Evolutionary conservation across 2,113 vertebrate species (phyloP), one percentile per base, ranked within the genome.

Genomic region (Heloderma charlesbogerti): DNA sequence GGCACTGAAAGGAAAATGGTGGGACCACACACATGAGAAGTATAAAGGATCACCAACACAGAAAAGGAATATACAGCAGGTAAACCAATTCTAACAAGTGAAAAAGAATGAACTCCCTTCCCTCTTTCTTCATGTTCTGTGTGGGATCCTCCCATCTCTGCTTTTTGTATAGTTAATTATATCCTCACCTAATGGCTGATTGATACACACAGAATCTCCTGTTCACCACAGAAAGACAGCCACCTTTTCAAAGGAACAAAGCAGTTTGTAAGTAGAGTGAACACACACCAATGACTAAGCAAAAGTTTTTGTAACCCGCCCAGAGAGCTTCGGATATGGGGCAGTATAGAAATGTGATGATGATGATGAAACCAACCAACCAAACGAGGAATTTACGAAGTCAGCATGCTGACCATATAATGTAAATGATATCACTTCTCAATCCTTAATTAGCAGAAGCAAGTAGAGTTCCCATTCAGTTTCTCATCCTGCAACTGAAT

Each of bases 1-100:
- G 99, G 99, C 66, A 99, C 99, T 99, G 94, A 0, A 34, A 20
- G 60, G 51, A 87, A 86, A 18, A 54, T 67, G 34, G 86, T 79
- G 15, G 43, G 31, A 88, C 29, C 84, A 89, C n/a, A 51, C 0
- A 43, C 3, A 29, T 63, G 25, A 86, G 31, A 27, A 0, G 0
- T 9, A 18, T 0, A 60, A 40, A 40, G 51, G 1, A 31, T 3
- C 9, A 40, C 3, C 18, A 72, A 54, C 4, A 69, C 15, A 85
- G 31, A 8, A 40, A 86, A 34, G 10, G 29, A 75, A 48, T 63
- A 72, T 2, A 7, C n/a, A 74, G 3, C 45, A 54, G 69, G 5
- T 34, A 69, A 81, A 29, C 37, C 6, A 43, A 13, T 9, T 40
- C 12, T 51, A 69, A 20, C 27, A 79, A 31, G 29, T 22, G 22